Percentiles rank a stretch among this genome's conserved stretches.
These are phyloP conservation scores for Sprattus sprattus DNA, from an alignment of 2,113 vertebrate species.

Conservation along the genomic window DNA sequence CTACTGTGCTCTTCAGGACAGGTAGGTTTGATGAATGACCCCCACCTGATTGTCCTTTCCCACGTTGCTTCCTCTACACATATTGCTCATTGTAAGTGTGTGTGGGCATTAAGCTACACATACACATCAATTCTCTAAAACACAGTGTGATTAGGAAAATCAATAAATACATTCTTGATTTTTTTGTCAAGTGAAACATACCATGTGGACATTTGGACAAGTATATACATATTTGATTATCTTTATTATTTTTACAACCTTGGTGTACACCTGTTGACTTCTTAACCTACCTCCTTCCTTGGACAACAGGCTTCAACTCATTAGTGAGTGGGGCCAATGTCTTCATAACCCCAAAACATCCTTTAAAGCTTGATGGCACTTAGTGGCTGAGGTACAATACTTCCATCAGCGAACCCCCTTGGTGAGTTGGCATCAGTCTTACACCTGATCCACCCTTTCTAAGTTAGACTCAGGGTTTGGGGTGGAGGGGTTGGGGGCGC, in stretches of 20 bases:
- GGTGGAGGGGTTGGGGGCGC: not conserved
- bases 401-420: not conserved
- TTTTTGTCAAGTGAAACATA: constrained; percentile 28
- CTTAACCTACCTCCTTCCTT: not conserved
- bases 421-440: not conserved
- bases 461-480: not conserved
- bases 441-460: not conserved
- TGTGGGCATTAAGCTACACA: constrained; percentile 34
- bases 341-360: not conserved
- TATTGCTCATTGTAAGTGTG: constrained; percentile 49
- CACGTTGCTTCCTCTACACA: not conserved
- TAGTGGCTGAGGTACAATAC: not conserved
- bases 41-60: not conserved
- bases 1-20: not conserved
- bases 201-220: constrained; percentile 25
- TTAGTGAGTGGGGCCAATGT: not conserved
- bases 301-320: not conserved
- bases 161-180: constrained; percentile 53
- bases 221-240: constrained; percentile 39
- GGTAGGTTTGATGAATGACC: not conserved
- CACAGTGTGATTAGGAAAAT: constrained; percentile 28
- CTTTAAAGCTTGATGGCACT: constrained; percentile 7
- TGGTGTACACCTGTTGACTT: not conserved
- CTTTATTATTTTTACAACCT: not conserved
- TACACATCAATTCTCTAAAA: constrained; percentile 4